Base-by-base conservation (phyloP, 2,113 vertebrate species). In the Cygnus atratus region DNA sequence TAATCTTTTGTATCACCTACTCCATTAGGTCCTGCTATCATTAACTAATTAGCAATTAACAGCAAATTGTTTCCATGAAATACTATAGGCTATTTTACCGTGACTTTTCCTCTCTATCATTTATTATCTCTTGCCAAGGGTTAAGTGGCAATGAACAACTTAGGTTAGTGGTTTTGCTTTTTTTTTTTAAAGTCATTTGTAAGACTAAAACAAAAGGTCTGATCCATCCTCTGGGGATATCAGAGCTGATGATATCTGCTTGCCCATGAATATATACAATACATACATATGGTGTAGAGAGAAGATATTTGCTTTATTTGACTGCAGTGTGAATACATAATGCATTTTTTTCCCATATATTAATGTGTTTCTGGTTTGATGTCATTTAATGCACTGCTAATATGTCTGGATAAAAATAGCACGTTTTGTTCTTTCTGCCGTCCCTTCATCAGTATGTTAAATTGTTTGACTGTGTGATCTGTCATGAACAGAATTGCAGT, bases 281-380 rank as follows among this genome's bases (percentile, higher is more conserved):
- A n/a, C 33, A 25, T 46, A 62, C 31, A 19, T 13, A 63, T 0
- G 1, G 19, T n/a, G 10, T 66, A 35, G 55, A 35, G 46, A 25
- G n/a, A 41, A 71, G 20, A 11, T 19, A 7, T 50, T 41, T 59
- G 11, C 43, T 66, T 44, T 15, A 29, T 44, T 24, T 62, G 39
- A 13, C 66, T 15, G 12, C 44, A 24, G 9, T 10, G 21, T 25
- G 35, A 35, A 33, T 13, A 33, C 4, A 16, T 8, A 13, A 6
- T 13, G 39, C 11, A 0, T 6, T 63, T 19, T 12, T 11, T 22
- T 33, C 29, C 58, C n/a, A 4, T 20, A 9, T 4, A 2, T 1
- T 17, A 16, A 29, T 13, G 55, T 37, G 37, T 6, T 41, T 21
- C 3, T 25, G 87, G 31, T 9, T 26, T 55, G 57, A 14, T 44